These are phyloP conservation scores for Oceanites oceanicus DNA, from an alignment of 2,113 vertebrate genomes.

Conservation along the genomic window DNA sequence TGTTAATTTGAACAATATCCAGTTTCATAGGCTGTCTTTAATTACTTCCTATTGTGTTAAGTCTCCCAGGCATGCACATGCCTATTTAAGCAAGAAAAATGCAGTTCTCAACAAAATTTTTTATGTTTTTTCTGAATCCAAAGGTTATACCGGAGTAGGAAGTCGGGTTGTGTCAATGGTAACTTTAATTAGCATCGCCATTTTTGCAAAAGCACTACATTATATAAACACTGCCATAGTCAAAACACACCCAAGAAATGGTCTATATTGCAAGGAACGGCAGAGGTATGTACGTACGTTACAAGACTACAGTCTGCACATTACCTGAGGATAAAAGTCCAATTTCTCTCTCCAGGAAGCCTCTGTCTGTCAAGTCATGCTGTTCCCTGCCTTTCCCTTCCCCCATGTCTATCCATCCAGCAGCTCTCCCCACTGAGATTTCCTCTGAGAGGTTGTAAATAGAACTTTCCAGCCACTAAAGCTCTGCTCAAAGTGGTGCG, in stretches of 20 bases:
- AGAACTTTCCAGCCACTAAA: neutral
- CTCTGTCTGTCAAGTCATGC: neutral
- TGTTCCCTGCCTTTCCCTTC: neutral
- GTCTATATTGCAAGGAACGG: neutral
- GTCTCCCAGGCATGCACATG: neutral
- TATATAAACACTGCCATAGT: neutral
- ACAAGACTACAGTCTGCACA: neutral
- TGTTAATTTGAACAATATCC: neutral
- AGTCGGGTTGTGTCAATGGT: neutral
- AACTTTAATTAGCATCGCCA: neutral
- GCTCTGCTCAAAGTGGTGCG: neutral
- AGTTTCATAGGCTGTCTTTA: neutral
- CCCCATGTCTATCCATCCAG: neutral
- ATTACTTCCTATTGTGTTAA: neutral
- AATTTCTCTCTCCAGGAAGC: neutral
- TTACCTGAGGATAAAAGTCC: neutral
- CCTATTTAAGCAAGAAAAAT: neutral
- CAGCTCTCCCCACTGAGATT: neutral
- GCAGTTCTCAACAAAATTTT: neutral
- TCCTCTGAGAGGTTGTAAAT: neutral
- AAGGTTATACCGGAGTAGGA: neutral
- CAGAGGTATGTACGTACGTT: fast-evolving
- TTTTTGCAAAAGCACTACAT: neutral
- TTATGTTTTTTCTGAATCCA: neutral
- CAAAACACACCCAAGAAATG: neutral